phyloP scores from a whole-genome alignment of 2,797 vertebrate species.

The Hafferia zeledoni region DNA sequence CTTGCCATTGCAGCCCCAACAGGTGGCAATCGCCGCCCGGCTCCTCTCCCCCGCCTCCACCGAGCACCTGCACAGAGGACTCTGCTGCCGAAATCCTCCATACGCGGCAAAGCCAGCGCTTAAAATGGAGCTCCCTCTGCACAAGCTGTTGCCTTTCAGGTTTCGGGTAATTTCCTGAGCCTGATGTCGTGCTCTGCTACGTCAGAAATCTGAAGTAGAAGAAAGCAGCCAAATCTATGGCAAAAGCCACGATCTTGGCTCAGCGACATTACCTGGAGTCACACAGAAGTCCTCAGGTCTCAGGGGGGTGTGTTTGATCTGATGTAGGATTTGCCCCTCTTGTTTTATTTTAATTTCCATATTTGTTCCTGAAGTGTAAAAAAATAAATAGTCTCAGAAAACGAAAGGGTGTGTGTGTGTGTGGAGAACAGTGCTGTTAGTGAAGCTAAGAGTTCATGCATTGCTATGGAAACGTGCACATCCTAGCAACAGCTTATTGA shows the following conservation, averaged over 20 bases:
- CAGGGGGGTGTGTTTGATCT: not conserved
- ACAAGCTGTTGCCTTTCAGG: not conserved
- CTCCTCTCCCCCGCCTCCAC: not conserved
- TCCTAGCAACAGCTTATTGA: slow-evolving; percentile 78
- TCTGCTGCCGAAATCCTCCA: not conserved
- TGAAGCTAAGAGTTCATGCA: slow-evolving; percentile 69
- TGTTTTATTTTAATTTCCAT: not conserved
- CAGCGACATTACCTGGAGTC: not conserved
- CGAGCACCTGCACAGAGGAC: not conserved
- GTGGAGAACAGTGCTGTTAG: slow-evolving; percentile 20
- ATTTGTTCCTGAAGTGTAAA: not conserved
- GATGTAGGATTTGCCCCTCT: not conserved
- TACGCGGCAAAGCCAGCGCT: fast-evolving
- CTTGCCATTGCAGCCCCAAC: slow-evolving; percentile 8
- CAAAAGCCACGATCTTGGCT: not conserved
- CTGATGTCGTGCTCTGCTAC: not conserved
- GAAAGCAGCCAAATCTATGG: not conserved
- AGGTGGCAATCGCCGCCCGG: slow-evolving; percentile 19
- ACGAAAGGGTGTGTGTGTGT: not conserved
- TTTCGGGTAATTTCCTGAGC: not conserved
- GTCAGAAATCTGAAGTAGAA: not conserved
- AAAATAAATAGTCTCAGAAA: slow-evolving; percentile 1
- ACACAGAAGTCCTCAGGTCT: not conserved
- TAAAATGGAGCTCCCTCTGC: not conserved
- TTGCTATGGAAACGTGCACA: slow-evolving; percentile 79